Evolutionary conservation across 2,797 vertebrate species (phyloP), one percentile per base, ranked within the genome.

Genomic region (Crypturellus tataupa): DNA sequence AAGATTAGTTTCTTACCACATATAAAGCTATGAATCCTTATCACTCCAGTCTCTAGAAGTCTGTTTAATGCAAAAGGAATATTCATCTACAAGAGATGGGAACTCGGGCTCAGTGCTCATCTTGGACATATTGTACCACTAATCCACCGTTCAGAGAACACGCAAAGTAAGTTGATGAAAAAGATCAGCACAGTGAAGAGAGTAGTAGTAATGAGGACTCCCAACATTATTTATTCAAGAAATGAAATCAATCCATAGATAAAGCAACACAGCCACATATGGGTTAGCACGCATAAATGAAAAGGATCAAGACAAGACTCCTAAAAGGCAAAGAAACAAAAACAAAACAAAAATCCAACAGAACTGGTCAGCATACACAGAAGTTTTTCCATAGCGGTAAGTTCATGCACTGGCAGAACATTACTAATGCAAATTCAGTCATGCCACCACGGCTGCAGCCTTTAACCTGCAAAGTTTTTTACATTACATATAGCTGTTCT

Each of bases 101-200:
- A 78, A 31, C 49, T 90, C 42, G 33, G 79, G 46, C 53, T 89
- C 59, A 42, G 51, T 27, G 18, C 18, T 37, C 47, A n/a, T 8
- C 68, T 80, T 37, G 18, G 42, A 47, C 27, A 76, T 6, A 35
- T 0, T 29, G 16, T 44, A 72, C 47, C 80, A 87, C 14, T 69
- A 90, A 92, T 40, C n/a, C 11, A 67, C 46, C 51, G 46, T 59
- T 89, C 46, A 53, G 46, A 89, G 79, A 92, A 59, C 72, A 90
- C 49, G 2, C 10, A 78, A 7, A 84, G 42, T 25, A 53, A 6
- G 29, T 37, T 72, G 46, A 63, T 21, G 31, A 16, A 76, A n/a
- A 29, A 42, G 47, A 49, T 53, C 27, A 86, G 51, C 42, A 86
- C 89, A 81, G 94, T 35, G 11, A 81, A 81, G 86, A 77, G 2